Percentiles rank a stretch among this genome's conserved stretches.
phyloP scores from a whole-genome alignment of 2,113 vertebrate genomes.

The Lontra canadensis region DNA sequence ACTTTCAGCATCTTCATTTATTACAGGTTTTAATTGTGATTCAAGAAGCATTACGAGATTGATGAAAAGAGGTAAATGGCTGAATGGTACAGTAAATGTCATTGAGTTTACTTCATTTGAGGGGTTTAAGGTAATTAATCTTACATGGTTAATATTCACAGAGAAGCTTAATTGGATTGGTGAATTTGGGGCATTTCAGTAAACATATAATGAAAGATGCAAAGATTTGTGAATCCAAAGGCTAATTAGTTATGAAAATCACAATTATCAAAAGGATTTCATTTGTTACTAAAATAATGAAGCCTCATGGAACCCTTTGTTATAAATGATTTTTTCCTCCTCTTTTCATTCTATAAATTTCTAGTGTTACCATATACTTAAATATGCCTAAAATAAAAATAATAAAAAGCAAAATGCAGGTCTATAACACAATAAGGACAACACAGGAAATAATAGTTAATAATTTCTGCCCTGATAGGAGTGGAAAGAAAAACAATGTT shows the following conservation, averaged over 20 bases:
- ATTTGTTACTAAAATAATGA: slow-evolving; percentile 38
- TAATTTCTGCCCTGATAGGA: not conserved
- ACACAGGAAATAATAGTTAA: not conserved
- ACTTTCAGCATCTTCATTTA: slow-evolving; percentile 66
- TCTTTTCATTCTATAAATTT: not conserved
- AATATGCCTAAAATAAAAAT: not conserved
- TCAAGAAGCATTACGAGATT: slow-evolving; percentile 64
- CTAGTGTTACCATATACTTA: not conserved
- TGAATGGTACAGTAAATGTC: slow-evolving; percentile 77
- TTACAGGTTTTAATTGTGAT: slow-evolving; percentile 66
- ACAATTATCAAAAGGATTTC: not conserved
- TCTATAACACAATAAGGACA: not conserved
- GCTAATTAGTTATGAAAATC: slow-evolving; percentile 43
- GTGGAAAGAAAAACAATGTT: not conserved
- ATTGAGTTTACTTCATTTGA: slow-evolving; percentile 71
- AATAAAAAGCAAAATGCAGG: not conserved
- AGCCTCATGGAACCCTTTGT: not conserved
- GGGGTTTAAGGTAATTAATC: slow-evolving; percentile 71
- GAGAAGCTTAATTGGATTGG: slow-evolving; percentile 36
- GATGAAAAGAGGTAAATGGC: slow-evolving; percentile 65
- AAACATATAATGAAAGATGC: not conserved
- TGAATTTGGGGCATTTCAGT: slow-evolving; percentile 32
- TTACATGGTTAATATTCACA: slow-evolving; percentile 58
- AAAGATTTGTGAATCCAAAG: slow-evolving; percentile 24
- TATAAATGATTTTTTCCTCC: not conserved